phyloP scores from a whole-genome alignment of 2,113 vertebrate genomes.

The Misgurnus anguillicaudatus region DNA sequence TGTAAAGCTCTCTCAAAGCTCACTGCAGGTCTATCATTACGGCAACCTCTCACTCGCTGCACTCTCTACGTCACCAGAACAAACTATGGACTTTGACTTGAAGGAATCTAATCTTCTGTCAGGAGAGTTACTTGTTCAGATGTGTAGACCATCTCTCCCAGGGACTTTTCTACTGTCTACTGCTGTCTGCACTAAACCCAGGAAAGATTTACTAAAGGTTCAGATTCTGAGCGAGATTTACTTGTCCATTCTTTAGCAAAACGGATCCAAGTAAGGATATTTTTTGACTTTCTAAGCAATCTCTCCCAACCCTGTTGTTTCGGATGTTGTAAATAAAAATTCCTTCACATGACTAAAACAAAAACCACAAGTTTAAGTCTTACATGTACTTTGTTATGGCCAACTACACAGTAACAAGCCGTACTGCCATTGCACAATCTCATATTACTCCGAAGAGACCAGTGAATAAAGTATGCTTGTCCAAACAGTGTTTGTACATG shows the following conservation, averaged over 20 bases:
- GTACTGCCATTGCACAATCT: slow-evolving; percentile 9
- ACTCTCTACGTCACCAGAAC: slow-evolving; percentile 7
- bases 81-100: slow-evolving; percentile 22
- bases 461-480: neutral
- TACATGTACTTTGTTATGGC: neutral
- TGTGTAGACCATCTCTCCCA: slow-evolving; percentile 23
- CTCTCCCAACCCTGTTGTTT: no score
- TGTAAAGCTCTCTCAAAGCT: slow-evolving; percentile 7
- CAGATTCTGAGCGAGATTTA: neutral
- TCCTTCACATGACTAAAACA: no score
- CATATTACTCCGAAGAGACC: neutral
- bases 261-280: no score
- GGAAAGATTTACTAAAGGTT: neutral
- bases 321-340: no score
- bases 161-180: neutral
- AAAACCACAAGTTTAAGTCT: no score
- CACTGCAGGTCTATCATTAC: neutral
- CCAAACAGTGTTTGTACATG: slow-evolving; percentile 13
- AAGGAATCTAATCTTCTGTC: slow-evolving; percentile 38
- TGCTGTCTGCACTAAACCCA: slow-evolving; percentile 15
- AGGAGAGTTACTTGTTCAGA: slow-evolving; percentile 51
- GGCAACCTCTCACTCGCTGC: no score
- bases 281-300: no score
- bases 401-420: slow-evolving; percentile 5
- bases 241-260: neutral